Evolutionary conservation across 2,113 vertebrate species (phyloP).

Genomic region (Sander vitreus): DNA sequence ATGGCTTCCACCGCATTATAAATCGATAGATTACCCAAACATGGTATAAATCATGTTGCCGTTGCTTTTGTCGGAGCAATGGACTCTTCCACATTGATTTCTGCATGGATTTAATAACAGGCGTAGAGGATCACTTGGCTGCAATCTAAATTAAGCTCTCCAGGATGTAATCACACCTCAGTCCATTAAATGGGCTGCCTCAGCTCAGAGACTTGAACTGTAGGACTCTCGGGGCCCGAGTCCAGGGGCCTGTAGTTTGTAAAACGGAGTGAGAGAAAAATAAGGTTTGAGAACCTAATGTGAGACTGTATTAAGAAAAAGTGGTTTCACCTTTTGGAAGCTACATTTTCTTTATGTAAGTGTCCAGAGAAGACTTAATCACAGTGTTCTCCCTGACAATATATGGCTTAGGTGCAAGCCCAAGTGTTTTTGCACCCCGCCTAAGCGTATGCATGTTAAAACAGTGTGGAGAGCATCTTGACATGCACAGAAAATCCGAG

Average conservation of each 20-base stretch:
- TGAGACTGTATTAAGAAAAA: too few species aligned
- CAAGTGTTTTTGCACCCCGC: too few species aligned
- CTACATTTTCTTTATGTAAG: too few species aligned
- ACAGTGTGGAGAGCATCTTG: too few species aligned
- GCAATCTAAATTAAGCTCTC: conserved; percentile 70
- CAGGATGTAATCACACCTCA: conserved; percentile 70
- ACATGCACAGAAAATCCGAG: too few species aligned
- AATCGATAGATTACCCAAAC: conserved; percentile 77
- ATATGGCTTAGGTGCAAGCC: too few species aligned
- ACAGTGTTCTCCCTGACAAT: too few species aligned
- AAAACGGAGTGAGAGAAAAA: not conserved
- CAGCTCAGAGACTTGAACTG: conserved; percentile 36
- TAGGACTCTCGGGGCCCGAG: conserved; percentile 29
- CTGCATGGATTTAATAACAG: conserved; percentile 73
- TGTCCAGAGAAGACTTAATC: too few species aligned
- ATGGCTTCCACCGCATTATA: conserved; percentile 71
- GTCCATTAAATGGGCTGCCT: conserved; percentile 50
- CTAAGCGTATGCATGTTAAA: too few species aligned
- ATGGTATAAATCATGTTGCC: conserved; percentile 67
- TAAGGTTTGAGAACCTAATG: too few species aligned
- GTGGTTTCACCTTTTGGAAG: too few species aligned
- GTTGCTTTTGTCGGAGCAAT: conserved; percentile 41
- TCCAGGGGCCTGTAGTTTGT: conserved; percentile 3
- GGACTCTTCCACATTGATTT: conserved; percentile 71
- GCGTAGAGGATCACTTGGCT: conserved; percentile 53